Base-by-base conservation (phyloP, 2,797 vertebrate species). In the Limosa lapponica region DNA sequence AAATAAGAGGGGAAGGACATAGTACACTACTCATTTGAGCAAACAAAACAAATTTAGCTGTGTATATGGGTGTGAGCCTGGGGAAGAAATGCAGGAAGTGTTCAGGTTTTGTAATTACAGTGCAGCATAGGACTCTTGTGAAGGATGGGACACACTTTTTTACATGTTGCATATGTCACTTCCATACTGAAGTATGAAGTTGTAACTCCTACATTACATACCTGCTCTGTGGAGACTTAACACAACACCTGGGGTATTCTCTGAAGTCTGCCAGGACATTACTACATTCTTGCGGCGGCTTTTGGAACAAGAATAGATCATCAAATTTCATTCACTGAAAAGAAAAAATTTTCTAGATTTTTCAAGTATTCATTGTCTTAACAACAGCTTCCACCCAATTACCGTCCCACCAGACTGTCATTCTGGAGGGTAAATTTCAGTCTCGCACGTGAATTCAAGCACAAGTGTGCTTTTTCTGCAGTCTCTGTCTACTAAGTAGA, bases 361-460 rank as follows among this genome's bases (percentile, higher is more conserved):
- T 58, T 77, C 20, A 71, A 52, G 11, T 30, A 39, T 67, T 82
- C 0, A 0, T 0, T 58, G 5, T 44, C 55, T 55, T 39, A 65
- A 24, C 24, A 59, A 17, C 37, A 39, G 20, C 16, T 93, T 17
- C 30, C 13, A 41, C n/a, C 12, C 7, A 27, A 7, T 59, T 77
- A 17, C 15, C 11, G 11, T 82, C 41, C 34, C 18, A 46, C 28
- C 20, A 66, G 64, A 34, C 51, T 66, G 30, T 36, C 10, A 2
- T 67, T 86, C 41, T 72, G 41, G 30, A 30, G 54, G 24, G 17
- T 69, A 36, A 65, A 69, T 83, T 74, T 55, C 30, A 61, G 15
- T 34, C n/a, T 69, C 1, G 2, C 8, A 2, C 1, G 0, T 48
- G 25, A 85, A 51, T 39, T 81, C 19, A 83, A 69, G 28, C 8